phyloP scores from a whole-genome alignment of 2,888 invertebrate genomes.

The Iphiclides podalirius region DNA sequence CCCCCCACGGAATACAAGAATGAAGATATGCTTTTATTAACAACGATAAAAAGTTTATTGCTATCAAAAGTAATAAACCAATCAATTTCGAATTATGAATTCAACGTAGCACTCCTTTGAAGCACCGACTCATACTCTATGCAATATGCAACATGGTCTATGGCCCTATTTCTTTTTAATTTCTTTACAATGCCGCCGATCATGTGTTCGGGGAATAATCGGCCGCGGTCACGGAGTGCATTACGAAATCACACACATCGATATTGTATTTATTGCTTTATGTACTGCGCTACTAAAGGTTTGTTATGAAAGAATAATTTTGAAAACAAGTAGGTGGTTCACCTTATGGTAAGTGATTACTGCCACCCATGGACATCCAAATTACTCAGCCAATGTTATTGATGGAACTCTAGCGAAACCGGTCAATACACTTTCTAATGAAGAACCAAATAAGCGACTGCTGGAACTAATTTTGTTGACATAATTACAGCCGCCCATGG shows the following conservation, averaged over 20 bases:
- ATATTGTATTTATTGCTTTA: conserved; percentile 12
- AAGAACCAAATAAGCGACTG: too few relatives aligned
- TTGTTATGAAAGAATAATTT: too few relatives aligned
- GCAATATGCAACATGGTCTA: conserved; percentile 44
- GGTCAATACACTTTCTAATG: too few relatives aligned
- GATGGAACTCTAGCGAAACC: too few relatives aligned
- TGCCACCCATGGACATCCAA: too few relatives aligned
- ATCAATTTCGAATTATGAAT: conserved; percentile 52
- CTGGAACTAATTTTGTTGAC: too few relatives aligned
- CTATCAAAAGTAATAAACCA: conserved; percentile 43
- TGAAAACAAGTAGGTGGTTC: too few relatives aligned
- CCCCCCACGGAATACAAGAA: too few relatives aligned
- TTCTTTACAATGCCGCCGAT: conserved; percentile 58
- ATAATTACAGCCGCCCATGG: too few relatives aligned
- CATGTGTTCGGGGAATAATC: conserved; percentile 50
- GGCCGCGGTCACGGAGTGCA: conserved; percentile 29
- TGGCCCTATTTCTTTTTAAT: conserved; percentile 70
- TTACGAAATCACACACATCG: conserved; percentile 23
- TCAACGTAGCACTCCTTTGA: conserved; percentile 42
- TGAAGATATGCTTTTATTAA: conserved; percentile 23
- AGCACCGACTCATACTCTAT: conserved; percentile 43
- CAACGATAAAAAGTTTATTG: conserved; percentile 34
- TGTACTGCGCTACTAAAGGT: neutral
- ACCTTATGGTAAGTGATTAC: too few relatives aligned
- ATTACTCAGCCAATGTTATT: too few relatives aligned